Conservation (phyloP, 2,113 vertebrate genomes). For the Psophia crepitans region DNA sequence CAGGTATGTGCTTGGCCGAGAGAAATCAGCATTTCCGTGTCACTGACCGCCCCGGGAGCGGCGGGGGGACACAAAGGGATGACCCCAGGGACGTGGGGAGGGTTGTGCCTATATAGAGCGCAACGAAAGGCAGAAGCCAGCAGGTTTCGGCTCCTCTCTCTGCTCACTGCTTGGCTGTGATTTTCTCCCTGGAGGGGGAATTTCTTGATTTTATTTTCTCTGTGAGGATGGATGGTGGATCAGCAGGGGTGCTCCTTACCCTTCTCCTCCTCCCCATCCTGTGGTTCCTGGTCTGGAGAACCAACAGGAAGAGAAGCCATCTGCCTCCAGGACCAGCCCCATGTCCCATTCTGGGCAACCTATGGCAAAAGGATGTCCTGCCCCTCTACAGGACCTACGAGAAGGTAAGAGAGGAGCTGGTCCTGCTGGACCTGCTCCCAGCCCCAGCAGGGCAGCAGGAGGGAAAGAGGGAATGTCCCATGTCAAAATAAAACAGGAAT, state of each 20-base stretch:
- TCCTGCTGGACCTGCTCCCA: accelerated
- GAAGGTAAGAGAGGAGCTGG: slow-evolving; percentile 18
- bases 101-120: background rate
- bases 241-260: accelerated
- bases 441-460: background rate
- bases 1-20: accelerated
- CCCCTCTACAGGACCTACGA: background rate
- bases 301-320: background rate
- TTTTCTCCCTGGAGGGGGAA: background rate
- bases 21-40: background rate
- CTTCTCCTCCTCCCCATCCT: background rate
- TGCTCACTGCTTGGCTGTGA: background rate
- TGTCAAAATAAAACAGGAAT: background rate
- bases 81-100: background rate
- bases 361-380: slow-evolving; percentile 46
- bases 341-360: slow-evolving; percentile 48
- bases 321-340: slow-evolving; percentile 43
- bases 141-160: background rate
- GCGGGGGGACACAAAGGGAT: accelerated
- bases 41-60: background rate
- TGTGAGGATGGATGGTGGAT: background rate
- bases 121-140: background rate
- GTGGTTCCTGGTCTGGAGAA: background rate
- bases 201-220: background rate
- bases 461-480: accelerated